Percentiles rank a stretch among this genome's conserved stretches.
These are phyloP conservation scores for Embiotoca jacksoni DNA, from an alignment of 2,113 vertebrate genomes.

Conservation along the genomic window DNA sequence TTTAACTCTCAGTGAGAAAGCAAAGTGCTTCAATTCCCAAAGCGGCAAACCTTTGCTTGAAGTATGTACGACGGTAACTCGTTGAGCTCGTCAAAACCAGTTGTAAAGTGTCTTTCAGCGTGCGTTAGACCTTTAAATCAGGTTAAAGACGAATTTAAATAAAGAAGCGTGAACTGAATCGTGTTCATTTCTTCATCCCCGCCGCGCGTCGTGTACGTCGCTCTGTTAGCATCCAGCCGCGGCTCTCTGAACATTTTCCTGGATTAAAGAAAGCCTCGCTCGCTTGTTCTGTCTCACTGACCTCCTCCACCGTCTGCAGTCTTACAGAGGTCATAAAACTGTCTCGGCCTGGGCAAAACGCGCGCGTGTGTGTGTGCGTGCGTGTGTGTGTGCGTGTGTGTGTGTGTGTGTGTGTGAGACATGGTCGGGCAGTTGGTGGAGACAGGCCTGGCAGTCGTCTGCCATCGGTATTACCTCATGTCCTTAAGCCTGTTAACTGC, in stretches of 20 bases:
- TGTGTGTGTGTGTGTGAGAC: slow-evolving; percentile 28
- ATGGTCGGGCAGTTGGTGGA: slow-evolving; percentile 35
- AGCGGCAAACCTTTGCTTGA: neutral
- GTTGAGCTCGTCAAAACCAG: neutral
- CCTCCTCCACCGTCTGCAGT: slow-evolving; percentile 57
- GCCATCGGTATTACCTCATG: slow-evolving; percentile 68
- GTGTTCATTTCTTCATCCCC: neutral
- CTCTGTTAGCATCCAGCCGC: slow-evolving; percentile 28
- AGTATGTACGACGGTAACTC: too few relatives aligned
- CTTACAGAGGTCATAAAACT: slow-evolving; percentile 63
- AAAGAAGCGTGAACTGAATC: neutral
- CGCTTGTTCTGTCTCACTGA: slow-evolving; percentile 33
- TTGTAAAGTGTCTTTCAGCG: neutral
- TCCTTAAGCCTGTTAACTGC: slow-evolving; percentile 45
- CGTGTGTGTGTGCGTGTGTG: neutral
- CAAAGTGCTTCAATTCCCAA: neutral
- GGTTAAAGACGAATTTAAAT: neutral
- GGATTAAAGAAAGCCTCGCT: slow-evolving; percentile 46
- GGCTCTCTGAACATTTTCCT: slow-evolving; percentile 37
- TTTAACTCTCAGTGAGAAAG: too few relatives aligned
- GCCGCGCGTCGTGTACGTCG: slow-evolving; percentile 4
- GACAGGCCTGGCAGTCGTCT: slow-evolving; percentile 55
- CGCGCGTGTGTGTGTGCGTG: too few relatives aligned
- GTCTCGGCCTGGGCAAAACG: slow-evolving; percentile 9
- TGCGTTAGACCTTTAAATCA: neutral